phyloP scores from a whole-genome alignment of 2,797 vertebrate species.

The Pitangus sulphuratus region DNA sequence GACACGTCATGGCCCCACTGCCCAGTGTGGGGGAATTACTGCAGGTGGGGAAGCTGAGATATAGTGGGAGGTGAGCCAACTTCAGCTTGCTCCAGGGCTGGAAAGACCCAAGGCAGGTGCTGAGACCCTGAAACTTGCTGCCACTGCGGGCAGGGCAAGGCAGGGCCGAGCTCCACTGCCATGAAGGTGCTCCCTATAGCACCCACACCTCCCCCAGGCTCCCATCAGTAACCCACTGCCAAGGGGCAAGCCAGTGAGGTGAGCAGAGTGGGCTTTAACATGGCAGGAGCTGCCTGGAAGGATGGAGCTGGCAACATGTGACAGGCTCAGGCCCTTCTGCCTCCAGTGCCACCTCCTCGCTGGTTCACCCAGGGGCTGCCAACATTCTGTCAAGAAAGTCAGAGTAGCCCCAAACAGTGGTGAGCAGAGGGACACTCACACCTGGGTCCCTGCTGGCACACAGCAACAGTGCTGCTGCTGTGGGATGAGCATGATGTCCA shows the following conservation, averaged over 20 bases:
- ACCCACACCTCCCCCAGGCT: rapidly evolving
- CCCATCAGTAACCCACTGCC: neutral
- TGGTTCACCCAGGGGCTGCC: neutral
- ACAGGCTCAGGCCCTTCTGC: neutral
- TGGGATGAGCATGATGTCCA: neutral
- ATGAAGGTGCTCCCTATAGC: neutral
- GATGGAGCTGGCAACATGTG: neutral
- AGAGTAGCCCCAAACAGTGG: neutral
- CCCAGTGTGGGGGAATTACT: neutral
- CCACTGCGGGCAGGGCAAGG: neutral
- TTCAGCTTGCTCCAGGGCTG: rapidly evolving
- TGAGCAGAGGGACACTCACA: neutral
- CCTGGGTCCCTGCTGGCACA: rapidly evolving
- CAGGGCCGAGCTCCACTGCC: neutral
- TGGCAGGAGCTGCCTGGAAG: neutral
- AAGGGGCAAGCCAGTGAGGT: neutral
- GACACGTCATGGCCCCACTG: rapidly evolving
- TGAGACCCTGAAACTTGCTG: neutral
- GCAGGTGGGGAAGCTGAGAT: neutral
- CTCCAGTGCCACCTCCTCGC: neutral
- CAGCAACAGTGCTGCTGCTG: neutral
- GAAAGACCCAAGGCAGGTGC: neutral
- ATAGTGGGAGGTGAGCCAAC: neutral
- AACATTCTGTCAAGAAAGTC: neutral
- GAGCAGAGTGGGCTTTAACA: neutral